Base-by-base conservation (phyloP, 2,888 invertebrate genomes). In the Philereme transversata region DNA sequence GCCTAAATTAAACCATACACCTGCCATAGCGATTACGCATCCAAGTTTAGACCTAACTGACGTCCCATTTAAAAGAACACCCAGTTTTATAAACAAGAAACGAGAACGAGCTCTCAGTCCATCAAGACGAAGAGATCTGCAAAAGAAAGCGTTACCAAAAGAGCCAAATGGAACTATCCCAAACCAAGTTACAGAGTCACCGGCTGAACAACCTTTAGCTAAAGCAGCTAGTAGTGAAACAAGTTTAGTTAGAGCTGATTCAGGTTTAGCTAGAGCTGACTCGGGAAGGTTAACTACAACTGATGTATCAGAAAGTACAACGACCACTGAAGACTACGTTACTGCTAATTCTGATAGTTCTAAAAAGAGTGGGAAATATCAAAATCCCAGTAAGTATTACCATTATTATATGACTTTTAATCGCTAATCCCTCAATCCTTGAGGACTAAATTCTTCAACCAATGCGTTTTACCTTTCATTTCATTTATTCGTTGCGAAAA, bases 301-400 rank as follows among this genome's bases (percentile, higher is more conserved):
- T 41, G 97, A 97, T 79, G 93, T 97, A 54, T 97, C 97, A n/a
- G 97, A 97, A 90, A 97, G 97, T 76, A 97, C 97, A 63, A 96
- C 96, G 45, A 95, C 95, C 22, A 96, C 96, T 50, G 97, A 97
- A 84, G 97, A 97, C 86, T 97, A 97, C 84, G 95, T 97, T 69
- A 97, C 97, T 73, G 97, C 97, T 81, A 97, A 95, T 84, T 94
- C 95, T 57, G 95, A 96, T 78, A 96, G 94, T 77, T 96, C 95
- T 11, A 94, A 95, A 77, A 94, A 93, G 83, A 94, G 94, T 76
- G 78, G 87, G 72, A 92, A 86, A 74, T 86, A 86, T 75, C 87
- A 85, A 70, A 88, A 84, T 70, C 87, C 89, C 68, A 84, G 92
- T 92, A 82, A 86, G 86, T 83, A 45, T 56, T 52, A 38, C 40